A percentile compares a stretch with the other conserved stretches of the same genome.
Evolutionary conservation across 1,140 invertebrate genomes (phyloP).

Genomic region (Kradibia gibbosae): DNA sequence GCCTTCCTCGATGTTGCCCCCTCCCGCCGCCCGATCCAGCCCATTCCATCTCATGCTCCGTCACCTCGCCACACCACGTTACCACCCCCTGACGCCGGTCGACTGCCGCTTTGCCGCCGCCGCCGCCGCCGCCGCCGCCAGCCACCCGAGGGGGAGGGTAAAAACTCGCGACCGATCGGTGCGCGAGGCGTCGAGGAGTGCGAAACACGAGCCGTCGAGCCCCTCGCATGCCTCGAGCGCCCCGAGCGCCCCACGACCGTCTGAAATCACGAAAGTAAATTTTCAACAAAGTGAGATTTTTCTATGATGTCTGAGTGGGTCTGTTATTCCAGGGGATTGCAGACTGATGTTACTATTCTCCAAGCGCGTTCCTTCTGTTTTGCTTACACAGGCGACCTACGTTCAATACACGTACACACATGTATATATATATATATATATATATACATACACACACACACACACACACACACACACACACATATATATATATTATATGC

Average conservation of each 20-base stretch:
- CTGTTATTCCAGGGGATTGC: neutral
- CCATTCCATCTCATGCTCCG: neutral
- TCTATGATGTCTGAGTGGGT: slow-evolving; percentile 12
- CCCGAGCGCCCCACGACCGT: neutral
- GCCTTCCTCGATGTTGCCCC: too few relatives aligned
- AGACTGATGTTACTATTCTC: slow-evolving; percentile 1
- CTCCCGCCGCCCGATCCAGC: neutral
- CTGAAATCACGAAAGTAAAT: slow-evolving; percentile 23
- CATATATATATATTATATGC: too few relatives aligned
- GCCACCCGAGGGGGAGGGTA: too few relatives aligned
- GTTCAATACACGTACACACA: too few relatives aligned
- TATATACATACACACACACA: too few relatives aligned
- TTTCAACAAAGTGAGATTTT: slow-evolving; percentile 16
- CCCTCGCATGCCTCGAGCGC: neutral
- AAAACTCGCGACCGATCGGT: too few relatives aligned
- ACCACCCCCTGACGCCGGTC: too few relatives aligned
- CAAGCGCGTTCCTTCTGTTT: neutral
- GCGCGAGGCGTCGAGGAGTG: too few relatives aligned
- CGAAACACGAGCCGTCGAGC: neutral
- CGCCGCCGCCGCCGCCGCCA: too few relatives aligned
- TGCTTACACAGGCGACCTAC: neutral
- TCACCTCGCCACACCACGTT: too few relatives aligned
- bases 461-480: too few relatives aligned
- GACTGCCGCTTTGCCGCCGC: neutral
- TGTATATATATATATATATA: too few relatives aligned